Base-by-base conservation (phyloP, 2,888 invertebrate species). In the Panzeria rudis region DNA sequence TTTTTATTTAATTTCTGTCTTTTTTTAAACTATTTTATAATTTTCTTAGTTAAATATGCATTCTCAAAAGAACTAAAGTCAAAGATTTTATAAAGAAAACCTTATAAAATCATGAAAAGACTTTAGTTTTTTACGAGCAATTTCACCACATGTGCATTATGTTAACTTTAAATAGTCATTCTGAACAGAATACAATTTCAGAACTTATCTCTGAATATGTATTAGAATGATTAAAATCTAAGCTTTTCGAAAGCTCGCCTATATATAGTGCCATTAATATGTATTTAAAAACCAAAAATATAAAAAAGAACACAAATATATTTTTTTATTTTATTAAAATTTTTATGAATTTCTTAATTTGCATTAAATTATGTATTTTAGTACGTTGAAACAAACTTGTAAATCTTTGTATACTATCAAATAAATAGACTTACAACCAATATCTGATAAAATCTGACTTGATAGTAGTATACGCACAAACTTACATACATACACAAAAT, bases 211-310 rank as follows among this genome's bases (percentile, higher is more conserved):
- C 71, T 52, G 17, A 71, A 47, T 52, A 5, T 32, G 69, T 79
- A 88, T 88, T 88, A 68, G 83, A 85, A 83, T 86, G 87, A 84
- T 82, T 89, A 89, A 88, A 89, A 88, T 85, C 79, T 89, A 88
- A 89, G 89, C 90, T 90, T 90, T 85, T 89, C 85, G 87, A 90
- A 90, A 90, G 90, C 90, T 90, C 89, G 90, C 90, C 90, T 90
- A 89, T 88, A 89, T 88, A 89, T 88, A 89, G 90, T 90, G 90
- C 90, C 90, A 88, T 86, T 88, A 88, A 81, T 25, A 50, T n/a
- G n/a, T n/a, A n/a, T 71, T 77, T 32, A 62, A 64, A 52, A 83
- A 77, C 77, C 7, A 56, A 81, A 68, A 69, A n/a, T 72, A 50
- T 52, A 79, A 77, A 83, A 59, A 82, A 61, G 52, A 25, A 44